Conservation (phyloP, 2,888 invertebrate species). For the Prosapia bicincta region DNA sequence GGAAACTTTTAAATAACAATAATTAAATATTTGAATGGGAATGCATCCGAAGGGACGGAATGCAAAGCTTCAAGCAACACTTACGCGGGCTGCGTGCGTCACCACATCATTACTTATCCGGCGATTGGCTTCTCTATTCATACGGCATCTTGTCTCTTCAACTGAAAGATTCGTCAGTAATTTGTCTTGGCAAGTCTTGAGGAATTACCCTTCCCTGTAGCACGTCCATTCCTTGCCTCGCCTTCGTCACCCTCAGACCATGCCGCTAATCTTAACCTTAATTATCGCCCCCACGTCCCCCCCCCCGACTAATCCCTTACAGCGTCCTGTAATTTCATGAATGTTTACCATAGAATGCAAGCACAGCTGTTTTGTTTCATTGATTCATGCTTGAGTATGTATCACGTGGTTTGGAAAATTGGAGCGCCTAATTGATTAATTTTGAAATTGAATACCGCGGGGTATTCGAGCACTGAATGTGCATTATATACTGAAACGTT, state of each 20-base stretch:
- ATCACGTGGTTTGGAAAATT: background rate
- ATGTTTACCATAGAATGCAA: background rate
- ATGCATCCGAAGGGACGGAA: too few species aligned
- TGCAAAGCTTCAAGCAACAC: too few species aligned
- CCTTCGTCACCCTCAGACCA: slow-evolving; percentile 11
- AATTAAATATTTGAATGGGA: too few species aligned
- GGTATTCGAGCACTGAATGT: too few species aligned
- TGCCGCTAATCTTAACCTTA: slow-evolving; percentile 23
- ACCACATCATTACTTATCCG: too few species aligned
- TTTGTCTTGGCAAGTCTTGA: slow-evolving; percentile 25
- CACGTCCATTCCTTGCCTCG: background rate
- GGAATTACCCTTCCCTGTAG: background rate
- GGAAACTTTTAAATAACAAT: too few species aligned
- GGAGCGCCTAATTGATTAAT: too few species aligned
- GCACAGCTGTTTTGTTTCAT: background rate
- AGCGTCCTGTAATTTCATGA: background rate
- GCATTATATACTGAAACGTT: too few species aligned
- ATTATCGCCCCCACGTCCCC: slow-evolving; percentile 22
- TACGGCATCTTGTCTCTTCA: background rate
- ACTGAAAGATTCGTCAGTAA: slow-evolving; percentile 16
- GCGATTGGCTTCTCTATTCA: background rate
- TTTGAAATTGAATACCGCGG: too few species aligned
- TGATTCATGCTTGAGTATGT: background rate
- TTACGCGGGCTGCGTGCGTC: too few species aligned
- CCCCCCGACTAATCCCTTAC: background rate